Evolutionary conservation across 2,113 vertebrate genomes (phyloP), one percentile per base, ranked within the genome.

Genomic region (Vanacampus margaritifer): DNA sequence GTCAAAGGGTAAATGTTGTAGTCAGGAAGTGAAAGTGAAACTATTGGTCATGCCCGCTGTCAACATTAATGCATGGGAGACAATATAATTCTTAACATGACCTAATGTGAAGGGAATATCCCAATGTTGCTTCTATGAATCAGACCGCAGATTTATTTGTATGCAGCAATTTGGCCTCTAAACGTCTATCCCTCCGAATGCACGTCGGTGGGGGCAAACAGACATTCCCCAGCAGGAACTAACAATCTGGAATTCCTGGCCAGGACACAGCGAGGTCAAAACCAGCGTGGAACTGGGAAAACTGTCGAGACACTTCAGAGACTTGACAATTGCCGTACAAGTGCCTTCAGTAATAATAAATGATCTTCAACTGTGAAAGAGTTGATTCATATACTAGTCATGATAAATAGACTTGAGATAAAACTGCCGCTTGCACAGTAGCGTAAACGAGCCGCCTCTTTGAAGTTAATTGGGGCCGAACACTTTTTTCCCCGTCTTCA

Each of bases 1-100:
- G 85, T 88, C 82, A 83, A 75, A 83, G 86, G 86, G 79, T 73
- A 88, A 84, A 86, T 70, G 75, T 73, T 81, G 61, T 71, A 74
- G 78, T 84, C 67, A 77, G 88, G 77, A 85, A 82, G 76, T 73
- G 76, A 76, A 79, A 61, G 45, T 54, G 65, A 76, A 84, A 67
- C 35, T 28, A 41, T 51, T 57, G 66, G 69, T 54, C 66, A 51
- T 71, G 73, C 43, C 69, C 12, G 65, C 16, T n/a, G 50, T 76
- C 67, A 81, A 71, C 65, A 76, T 1, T 56, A 28, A 56, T 45
- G 60, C 53, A 24, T 28, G 53, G 45, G 45, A 16, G 19, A 46
- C 45, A 46, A 46, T 46, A 17, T n/a, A 46, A 46, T 17, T 12
- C 39, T 36, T 64, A 37, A 64, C 58, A 16, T 26, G 37, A 8